A percentile compares a stretch with the other conserved stretches of the same genome.
Evolutionary conservation across 2,797 vertebrate genomes (phyloP).

Genomic region (Epinephelus malabaricus): DNA sequence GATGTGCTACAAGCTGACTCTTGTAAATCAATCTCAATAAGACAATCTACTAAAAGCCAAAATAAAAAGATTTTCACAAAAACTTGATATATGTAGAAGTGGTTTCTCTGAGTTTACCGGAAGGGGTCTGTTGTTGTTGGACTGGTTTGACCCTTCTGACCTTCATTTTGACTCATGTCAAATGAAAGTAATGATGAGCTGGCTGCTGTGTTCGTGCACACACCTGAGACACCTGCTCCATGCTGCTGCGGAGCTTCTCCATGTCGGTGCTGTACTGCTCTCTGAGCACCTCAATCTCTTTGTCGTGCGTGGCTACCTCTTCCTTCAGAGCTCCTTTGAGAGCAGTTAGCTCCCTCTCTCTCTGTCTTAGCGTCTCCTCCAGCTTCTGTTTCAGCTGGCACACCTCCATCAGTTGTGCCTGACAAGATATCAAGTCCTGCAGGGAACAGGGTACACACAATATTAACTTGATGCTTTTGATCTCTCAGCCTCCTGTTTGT

Average conservation of each 20-base stretch:
- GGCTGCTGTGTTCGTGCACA: conserved; percentile 4
- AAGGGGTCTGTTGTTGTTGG: not conserved
- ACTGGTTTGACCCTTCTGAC: not conserved
- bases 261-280: conserved; percentile 92
- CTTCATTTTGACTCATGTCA: not conserved
- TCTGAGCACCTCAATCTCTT: conserved; percentile 90
- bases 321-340: conserved; percentile 95
- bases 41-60: not conserved
- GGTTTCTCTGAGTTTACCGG: not conserved
- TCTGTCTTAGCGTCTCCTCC: conserved; percentile 90
- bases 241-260: conserved; percentile 91
- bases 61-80: not conserved
- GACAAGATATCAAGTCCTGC: conserved; percentile 89
- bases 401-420: conserved; percentile 88
- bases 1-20: not conserved
- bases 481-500: not conserved
- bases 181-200: not conserved
- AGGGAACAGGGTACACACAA: conserved; percentile 13
- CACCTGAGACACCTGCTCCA: conserved; percentile 94
- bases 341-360: conserved; percentile 93
- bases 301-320: conserved; percentile 93
- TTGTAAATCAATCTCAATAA: not conserved
- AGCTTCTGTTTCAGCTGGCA: conserved; percentile 85
- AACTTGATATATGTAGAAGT: not conserved
- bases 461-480: conserved; percentile 2